Percentiles rank a stretch among this genome's conserved stretches.
These are phyloP conservation scores for Colletes gigas DNA, from an alignment of 1,140 invertebrate genomes.

Conservation along the genomic window DNA sequence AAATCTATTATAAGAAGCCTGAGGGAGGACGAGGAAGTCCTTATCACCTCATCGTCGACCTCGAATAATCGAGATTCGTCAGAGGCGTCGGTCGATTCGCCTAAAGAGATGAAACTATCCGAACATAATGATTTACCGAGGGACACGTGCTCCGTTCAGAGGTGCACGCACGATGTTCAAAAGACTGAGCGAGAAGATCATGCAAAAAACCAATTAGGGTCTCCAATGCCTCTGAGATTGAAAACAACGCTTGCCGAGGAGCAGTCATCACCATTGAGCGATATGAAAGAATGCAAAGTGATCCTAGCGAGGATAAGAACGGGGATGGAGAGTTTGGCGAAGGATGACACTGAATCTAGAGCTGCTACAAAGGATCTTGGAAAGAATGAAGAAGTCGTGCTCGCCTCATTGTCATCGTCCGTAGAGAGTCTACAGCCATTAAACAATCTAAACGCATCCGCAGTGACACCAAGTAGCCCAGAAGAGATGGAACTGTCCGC, in stretches of 20 bases:
- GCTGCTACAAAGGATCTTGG: constrained; percentile 25
- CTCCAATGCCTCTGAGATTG: background rate
- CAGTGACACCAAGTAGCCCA: constrained; percentile 35
- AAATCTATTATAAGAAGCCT: no score
- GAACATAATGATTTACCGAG: background rate
- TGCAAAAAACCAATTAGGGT: no score
- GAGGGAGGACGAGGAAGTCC: no score
- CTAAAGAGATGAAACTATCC: no score
- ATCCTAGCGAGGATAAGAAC: no score
- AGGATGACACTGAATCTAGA: no score
- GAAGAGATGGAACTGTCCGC: constrained; percentile 11
- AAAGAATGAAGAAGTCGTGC: constrained; percentile 59
- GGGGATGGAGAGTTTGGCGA: background rate
- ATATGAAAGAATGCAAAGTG: background rate
- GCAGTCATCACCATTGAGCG: background rate
- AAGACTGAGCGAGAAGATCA: constrained; percentile 7
- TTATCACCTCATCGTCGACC: no score
- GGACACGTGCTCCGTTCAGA: background rate
- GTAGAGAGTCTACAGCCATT: background rate
- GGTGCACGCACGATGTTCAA: background rate
- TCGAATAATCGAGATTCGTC: no score
- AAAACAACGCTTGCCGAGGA: background rate
- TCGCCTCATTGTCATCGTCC: constrained; percentile 5
- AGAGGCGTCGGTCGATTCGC: no score
- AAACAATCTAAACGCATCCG: constrained; percentile 36